Evolutionary conservation across 2,888 invertebrate species (phyloP).

Genomic region (Orthosia incerta): DNA sequence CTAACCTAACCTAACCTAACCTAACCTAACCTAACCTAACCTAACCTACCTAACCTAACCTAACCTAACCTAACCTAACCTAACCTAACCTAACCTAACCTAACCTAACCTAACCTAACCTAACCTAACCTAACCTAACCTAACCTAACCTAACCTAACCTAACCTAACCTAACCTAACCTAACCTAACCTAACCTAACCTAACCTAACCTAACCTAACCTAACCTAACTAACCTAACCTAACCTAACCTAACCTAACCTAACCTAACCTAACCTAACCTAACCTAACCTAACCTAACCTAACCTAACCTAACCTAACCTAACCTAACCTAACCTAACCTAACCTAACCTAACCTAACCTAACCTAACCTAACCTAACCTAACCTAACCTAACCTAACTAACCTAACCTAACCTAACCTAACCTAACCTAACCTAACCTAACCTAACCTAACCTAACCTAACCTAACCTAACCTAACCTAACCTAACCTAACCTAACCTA

Average conservation of each 20-base stretch:
- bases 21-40: conserved; percentile 40
- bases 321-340: conserved; percentile 64
- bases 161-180: conserved; percentile 47
- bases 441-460: conserved; percentile 67
- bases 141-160: conserved; percentile 52
- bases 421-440: conserved; percentile 62
- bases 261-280: conserved; percentile 57
- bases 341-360: conserved; percentile 44
- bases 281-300: conserved; percentile 56
- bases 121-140: conserved; percentile 57
- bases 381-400: conserved; percentile 61
- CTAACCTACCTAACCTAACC: conserved; percentile 52
- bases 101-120: conserved; percentile 46
- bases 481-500: conserved; percentile 67
- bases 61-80: conserved; percentile 44
- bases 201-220: conserved; percentile 53
- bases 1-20: conserved; percentile 32
- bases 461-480: conserved; percentile 68
- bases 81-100: conserved; percentile 51
- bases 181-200: conserved; percentile 50
- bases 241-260: conserved; percentile 55
- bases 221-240: conserved; percentile 50
- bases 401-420: conserved; percentile 65
- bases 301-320: conserved; percentile 60
- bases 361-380: conserved; percentile 61